Conservation (phyloP, 2,113 vertebrate genomes). For the Cyprinodon brontotheroides region DNA sequence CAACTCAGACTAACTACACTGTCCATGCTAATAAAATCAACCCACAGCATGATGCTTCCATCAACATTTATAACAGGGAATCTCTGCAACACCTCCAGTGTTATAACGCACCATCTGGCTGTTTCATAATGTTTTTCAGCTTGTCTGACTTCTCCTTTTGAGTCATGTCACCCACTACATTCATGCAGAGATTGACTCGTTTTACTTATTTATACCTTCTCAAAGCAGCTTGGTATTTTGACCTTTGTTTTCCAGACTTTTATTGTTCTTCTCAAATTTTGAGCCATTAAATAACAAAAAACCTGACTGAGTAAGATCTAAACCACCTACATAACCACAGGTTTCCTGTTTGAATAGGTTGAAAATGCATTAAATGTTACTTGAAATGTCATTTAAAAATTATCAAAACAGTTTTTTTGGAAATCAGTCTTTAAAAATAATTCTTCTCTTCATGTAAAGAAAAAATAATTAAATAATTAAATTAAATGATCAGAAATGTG, state of each 20-base stretch:
- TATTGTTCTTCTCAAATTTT: neutral
- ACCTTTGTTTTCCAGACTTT: neutral
- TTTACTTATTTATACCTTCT: neutral
- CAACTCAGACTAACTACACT: neutral
- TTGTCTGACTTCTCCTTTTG: neutral
- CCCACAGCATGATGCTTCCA: neutral
- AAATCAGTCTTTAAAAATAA: too few species aligned
- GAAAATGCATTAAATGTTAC: neutral
- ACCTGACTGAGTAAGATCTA: neutral
- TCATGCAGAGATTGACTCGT: neutral
- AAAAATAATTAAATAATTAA: too few species aligned
- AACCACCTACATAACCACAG: neutral
- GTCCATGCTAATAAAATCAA: neutral
- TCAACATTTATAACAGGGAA: neutral
- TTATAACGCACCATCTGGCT: neutral
- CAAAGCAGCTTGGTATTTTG: neutral
- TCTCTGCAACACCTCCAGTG: neutral
- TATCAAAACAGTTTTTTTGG: neutral
- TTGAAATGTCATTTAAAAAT: neutral
- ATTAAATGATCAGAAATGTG: too few species aligned
- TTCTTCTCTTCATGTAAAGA: too few species aligned
- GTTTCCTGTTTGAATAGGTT: neutral
- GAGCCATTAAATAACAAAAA: neutral
- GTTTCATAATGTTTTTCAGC: neutral
- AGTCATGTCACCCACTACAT: neutral